phyloP scores from a whole-genome alignment of 1,140 invertebrate genomes.

The Camponotus pennsylvanicus region DNA sequence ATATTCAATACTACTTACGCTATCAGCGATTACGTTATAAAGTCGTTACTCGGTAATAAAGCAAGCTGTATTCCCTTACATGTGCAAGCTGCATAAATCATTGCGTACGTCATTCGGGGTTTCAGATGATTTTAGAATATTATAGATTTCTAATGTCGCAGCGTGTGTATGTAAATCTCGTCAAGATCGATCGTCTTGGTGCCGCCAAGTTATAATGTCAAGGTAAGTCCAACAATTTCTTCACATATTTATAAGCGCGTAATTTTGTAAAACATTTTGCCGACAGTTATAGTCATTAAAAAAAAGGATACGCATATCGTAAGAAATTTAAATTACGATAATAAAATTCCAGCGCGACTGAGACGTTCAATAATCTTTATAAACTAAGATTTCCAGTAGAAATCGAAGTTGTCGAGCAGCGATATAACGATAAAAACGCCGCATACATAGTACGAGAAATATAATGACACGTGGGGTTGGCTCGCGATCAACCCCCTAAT shows the following conservation, averaged over 20 bases:
- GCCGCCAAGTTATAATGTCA: conserved; percentile 19
- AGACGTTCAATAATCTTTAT: too few relatives aligned
- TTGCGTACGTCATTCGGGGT: conserved; percentile 27
- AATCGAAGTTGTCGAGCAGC: not conserved
- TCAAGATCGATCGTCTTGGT: conserved; percentile 8
- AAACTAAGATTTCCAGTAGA: not conserved
- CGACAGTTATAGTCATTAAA: conserved; percentile 41
- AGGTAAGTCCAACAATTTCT: conserved; percentile 54
- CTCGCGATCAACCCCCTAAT: not conserved
- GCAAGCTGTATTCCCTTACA: conserved; percentile 35
- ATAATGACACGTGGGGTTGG: not conserved
- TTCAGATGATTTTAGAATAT: conserved; percentile 34
- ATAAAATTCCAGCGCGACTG: too few relatives aligned
- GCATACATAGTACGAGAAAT: not conserved
- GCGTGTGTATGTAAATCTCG: not conserved
- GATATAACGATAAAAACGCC: too few relatives aligned
- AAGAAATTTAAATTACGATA: not conserved
- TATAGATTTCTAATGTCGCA: conserved; percentile 18
- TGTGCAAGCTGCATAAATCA: conserved; percentile 39
- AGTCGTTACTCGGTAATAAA: conserved; percentile 40
- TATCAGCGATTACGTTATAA: conserved; percentile 44
- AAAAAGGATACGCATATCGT: not conserved
- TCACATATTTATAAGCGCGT: not conserved
- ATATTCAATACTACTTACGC: conserved; percentile 26
- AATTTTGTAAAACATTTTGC: conserved; percentile 44